Base-by-base conservation (phyloP, 1,140 invertebrate genomes). In the Drosophila sproati region DNA sequence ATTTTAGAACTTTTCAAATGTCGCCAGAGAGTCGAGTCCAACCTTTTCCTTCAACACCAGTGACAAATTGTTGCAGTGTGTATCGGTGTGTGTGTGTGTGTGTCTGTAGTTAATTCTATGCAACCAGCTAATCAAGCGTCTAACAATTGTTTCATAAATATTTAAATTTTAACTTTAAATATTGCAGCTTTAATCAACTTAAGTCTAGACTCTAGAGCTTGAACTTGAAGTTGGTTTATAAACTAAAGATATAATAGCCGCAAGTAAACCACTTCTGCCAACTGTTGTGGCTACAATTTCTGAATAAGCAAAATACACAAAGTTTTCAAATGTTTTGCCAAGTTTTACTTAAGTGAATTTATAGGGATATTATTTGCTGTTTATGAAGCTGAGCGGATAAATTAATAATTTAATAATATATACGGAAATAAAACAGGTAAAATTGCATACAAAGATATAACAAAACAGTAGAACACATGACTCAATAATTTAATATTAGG, bases 1-100 rank as follows among this genome's bases (percentile, higher is more conserved):
- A 81, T 89, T 88, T 88, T 80, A 74, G 43, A 88, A 89, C 67
- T 88, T 88, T 88, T 88, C 80, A 89, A 88, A 89, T 88, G 80
- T 83, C 80, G 82, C 80, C 77, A 80, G 83, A 89, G 80, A 83
- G 69, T 78, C 85, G 7, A 63, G 77, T 20, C 20, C 72, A 79
- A n/a, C n/a, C n/a, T n/a, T 79, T 76, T 60, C 41, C 48, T 32
- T 59, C 55, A 76, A 62, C 57, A 68, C 41, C 77, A 69, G 52
- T 80, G 75, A 86, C 73, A 87, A 82, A 80, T 50, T 77, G 62
- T 51, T 68, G 73, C 57, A 60, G 31, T 54, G 39, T 70, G 12
- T 73, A 35, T 35, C 4, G 52, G 70, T 45, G 29, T 55, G 45
- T 56, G 56, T 56, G 29, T 55, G 66, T 78, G 48, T 74, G 80